Evolutionary conservation across 2,113 vertebrate species (phyloP).

Genomic region (Grammomys dolichurus): DNA sequence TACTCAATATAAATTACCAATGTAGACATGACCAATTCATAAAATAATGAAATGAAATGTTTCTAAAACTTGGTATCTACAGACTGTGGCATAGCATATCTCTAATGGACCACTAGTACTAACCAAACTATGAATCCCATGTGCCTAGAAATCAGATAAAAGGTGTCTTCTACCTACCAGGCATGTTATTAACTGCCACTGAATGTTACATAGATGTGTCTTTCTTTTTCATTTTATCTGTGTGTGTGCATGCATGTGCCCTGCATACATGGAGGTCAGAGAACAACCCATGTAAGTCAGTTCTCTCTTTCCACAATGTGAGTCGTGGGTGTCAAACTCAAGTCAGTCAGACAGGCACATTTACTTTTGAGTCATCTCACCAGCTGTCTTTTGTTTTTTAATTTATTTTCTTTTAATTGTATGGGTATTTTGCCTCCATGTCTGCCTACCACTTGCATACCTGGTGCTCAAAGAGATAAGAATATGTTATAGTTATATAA

Average conservation of each 20-base stretch:
- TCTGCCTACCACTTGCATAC: not conserved
- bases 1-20: not conserved
- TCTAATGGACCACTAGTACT: conserved; percentile 33
- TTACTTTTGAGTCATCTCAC: not conserved
- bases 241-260: not conserved
- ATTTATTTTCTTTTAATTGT: not conserved
- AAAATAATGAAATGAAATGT: conserved; percentile 30
- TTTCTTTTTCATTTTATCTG: not conserved
- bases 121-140: not conserved
- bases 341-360: not conserved
- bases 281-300: not conserved
- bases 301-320: not conserved
- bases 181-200: not conserved
- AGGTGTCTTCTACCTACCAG: not conserved
- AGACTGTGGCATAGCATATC: not conserved
- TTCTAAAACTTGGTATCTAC: conserved; percentile 11
- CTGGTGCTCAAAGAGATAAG: not conserved
- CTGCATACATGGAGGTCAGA: not conserved
- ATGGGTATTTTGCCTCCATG: not conserved
- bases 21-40: conserved; percentile 46
- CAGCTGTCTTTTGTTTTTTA: not conserved
- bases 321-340: too few relatives aligned
- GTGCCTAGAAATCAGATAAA: conserved; percentile 37
- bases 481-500: not conserved
- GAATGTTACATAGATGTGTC: not conserved